phyloP scores from a whole-genome alignment of 2,113 vertebrate species.

The Scomber scombrus region DNA sequence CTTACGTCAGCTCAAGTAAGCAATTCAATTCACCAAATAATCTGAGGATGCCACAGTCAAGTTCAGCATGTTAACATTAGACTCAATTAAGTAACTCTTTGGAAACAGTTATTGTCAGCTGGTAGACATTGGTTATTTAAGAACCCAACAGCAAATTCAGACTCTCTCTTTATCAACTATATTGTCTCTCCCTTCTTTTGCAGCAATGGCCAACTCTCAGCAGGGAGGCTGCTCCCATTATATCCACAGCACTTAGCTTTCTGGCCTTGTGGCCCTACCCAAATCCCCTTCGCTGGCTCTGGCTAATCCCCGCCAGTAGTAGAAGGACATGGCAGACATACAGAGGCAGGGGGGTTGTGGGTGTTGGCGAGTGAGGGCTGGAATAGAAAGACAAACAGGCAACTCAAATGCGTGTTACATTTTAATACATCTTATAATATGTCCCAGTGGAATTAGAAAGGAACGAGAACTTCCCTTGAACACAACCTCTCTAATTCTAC shows the following conservation, averaged over 20 bases:
- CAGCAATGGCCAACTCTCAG: constrained; percentile 58
- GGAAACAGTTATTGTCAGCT: neutral
- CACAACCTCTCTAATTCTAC: constrained; percentile 33
- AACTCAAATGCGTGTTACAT: constrained; percentile 70
- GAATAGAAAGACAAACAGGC: constrained; percentile 71
- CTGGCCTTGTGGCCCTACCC: constrained; percentile 74
- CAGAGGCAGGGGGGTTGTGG: constrained; percentile 11
- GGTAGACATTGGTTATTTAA: neutral
- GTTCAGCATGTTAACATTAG: neutral
- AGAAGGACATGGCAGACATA: constrained; percentile 64
- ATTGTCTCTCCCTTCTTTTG: constrained; percentile 28
- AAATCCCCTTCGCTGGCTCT: constrained; percentile 74
- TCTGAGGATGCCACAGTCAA: neutral
- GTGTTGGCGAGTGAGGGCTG: constrained; percentile 56
- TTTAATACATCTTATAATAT: constrained; percentile 67
- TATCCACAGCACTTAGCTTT: constrained; percentile 79
- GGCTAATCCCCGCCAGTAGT: constrained; percentile 74
- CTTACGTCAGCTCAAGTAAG: neutral
- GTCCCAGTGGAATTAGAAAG: constrained; percentile 42
- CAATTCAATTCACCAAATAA: neutral
- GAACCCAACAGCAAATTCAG: constrained; percentile 1
- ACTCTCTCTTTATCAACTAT: constrained; percentile 19
- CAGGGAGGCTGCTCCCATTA: constrained; percentile 72
- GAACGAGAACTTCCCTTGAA: constrained; percentile 51
- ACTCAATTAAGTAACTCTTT: neutral